Percentiles rank a stretch among this genome's conserved stretches.
Conservation (phyloP, 2,113 vertebrate genomes). For the Callipepla californica region DNA sequence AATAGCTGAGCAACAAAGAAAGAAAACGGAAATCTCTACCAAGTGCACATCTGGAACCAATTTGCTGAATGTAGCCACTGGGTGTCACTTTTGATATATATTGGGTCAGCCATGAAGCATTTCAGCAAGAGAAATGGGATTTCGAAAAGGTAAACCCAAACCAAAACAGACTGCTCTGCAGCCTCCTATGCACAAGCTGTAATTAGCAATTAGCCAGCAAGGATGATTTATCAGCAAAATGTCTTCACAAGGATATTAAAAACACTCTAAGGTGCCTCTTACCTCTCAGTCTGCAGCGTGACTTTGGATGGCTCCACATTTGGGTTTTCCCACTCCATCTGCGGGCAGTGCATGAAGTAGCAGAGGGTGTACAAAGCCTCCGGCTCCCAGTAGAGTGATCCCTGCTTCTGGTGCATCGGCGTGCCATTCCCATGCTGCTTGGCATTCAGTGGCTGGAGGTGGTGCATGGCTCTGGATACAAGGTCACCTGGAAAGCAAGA, state of each 20-base stretch:
- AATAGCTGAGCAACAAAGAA: conserved; percentile 62
- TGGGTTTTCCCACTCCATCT: conserved; percentile 99
- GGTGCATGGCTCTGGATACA: conserved; percentile 95
- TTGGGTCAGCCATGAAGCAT: conserved; percentile 44
- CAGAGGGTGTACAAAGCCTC: conserved; percentile 97
- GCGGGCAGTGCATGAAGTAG: conserved; percentile 99
- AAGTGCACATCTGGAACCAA: conserved; percentile 74
- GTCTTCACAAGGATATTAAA: neutral
- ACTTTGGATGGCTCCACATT: conserved; percentile 96
- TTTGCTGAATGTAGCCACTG: conserved; percentile 72
- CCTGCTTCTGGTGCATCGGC: conserved; percentile 89
- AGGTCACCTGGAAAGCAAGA: conserved; percentile 87
- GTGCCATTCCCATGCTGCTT: conserved; percentile 92
- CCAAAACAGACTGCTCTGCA: neutral
- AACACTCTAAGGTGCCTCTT: neutral
- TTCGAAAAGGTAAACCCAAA: conserved; percentile 61
- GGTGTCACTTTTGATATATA: conserved; percentile 78
- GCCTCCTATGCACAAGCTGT: neutral
- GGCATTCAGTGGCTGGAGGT: conserved; percentile 92
- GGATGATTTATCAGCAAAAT: conserved; percentile 3
- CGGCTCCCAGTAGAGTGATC: conserved; percentile 91
- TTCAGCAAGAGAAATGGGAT: neutral
- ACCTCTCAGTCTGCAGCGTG: conserved; percentile 95
- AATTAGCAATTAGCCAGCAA: conserved; percentile 58
- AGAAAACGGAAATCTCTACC: conserved; percentile 60